Evolutionary conservation across 64 coral and sea anemone species (phyloP).

Genomic region (Dendrophyllia cribrosa): DNA sequence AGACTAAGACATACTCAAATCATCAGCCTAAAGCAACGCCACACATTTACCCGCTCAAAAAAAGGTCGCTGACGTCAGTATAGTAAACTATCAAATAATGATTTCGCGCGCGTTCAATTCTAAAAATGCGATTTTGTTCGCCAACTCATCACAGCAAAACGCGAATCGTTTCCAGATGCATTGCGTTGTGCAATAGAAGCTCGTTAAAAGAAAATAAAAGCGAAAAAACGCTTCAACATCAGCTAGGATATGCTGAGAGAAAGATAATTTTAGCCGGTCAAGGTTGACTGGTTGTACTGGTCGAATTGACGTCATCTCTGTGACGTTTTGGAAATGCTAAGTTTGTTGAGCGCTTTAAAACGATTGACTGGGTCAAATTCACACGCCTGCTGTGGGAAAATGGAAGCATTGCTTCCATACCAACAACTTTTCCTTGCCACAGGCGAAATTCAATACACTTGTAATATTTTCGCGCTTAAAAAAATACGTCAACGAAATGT

Average conservation of each 20-base stretch:
- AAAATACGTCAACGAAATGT: background rate
- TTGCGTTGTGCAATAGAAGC: background rate
- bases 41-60: background rate
- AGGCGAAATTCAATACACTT: too few species aligned
- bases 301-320: slow-evolving; percentile 22
- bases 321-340: background rate
- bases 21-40: background rate
- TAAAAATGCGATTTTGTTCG: background rate
- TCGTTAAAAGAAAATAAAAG: background rate
- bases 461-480: background rate
- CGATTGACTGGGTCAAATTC: background rate
- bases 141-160: background rate
- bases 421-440: background rate
- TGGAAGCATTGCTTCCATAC: background rate
- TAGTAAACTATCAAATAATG: background rate
- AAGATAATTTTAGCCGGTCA: background rate
- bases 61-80: background rate
- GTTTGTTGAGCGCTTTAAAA: background rate
- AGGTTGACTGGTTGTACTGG: background rate
- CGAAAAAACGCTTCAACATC: background rate
- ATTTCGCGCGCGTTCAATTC: background rate
- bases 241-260: background rate
- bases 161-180: background rate
- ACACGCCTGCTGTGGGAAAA: background rate
- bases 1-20: background rate